Evolutionary conservation across 30 jellyfish, hydroid and myxozoan genomes (phyloP), one percentile per base, ranked within the genome.

Genomic region (Phacellophora camtschatica): DNA sequence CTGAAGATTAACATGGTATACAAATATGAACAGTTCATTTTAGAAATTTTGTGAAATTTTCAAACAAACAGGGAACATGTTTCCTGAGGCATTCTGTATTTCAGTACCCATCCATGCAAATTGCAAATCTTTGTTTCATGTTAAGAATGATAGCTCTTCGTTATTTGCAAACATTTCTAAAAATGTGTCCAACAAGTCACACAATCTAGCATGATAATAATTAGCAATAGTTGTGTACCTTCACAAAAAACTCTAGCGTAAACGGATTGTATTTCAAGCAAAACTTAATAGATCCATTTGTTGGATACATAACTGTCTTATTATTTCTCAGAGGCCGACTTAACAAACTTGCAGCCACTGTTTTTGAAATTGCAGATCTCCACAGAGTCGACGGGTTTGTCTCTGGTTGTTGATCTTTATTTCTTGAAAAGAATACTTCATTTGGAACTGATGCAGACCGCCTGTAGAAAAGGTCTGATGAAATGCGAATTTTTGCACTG

Each of bases 261-360:
- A 42, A 35, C 16, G 56, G 74, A 55, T 85, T 71, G 79, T 74
- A 92, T 30, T 49, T 54, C 88, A 92, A 33, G 42, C 95, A 84
- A 46, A 92, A 86, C 78, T 85, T 92, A 61, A 92, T 77, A 18
- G 39, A 71, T 2, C 97, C 98, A 78, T 74, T 64, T 5, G 97
- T 41, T 31, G 95, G 74, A 59, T 63, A 63, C 13, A 22, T n/a
- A 0, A 51, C 39, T 51, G 35, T 76, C 30, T 77, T 42, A 64
- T 59, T 63, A 10, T 74, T 45, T 48, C 90, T 78, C 19, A 78
- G 13, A 0, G 90, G 90, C 3, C 77, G 74, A 63, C 66, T 74
- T 13, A 85, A 50, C 37, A 85, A 43, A 43, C 65, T 67, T 7
- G 94, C 84, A 45, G 89, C 94, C 5, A 77, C 84, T 19, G 96